Evolutionary conservation across 2,888 invertebrate genomes (phyloP), one percentile per base, ranked within the genome.

Genomic region (Archips crataeganus): DNA sequence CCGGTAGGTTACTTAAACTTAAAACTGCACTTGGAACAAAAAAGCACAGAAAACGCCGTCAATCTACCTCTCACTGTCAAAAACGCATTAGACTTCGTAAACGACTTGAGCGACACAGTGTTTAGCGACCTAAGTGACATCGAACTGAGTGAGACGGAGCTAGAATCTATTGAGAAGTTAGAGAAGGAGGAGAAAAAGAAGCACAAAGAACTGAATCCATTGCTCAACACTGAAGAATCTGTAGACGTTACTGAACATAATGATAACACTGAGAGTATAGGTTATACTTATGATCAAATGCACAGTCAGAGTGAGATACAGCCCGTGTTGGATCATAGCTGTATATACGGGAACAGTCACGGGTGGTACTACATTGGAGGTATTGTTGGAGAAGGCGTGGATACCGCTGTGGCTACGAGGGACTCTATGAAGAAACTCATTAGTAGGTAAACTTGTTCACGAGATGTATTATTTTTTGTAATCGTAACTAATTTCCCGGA

Each of bases 1-100:
- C 98, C 99, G 8, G 99, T 99, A 70, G 99, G 98, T 47, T 99
- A 98, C 90, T 95, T 99, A 74, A 98, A 98, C 90, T 96, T 99
- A 80, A 97, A 97, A 90, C 91, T 99, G 76, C 97, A 97, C 83
- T 94, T 99, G 82, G 97, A 97, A 91, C 87, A 95, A 69, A 97
- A 97, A 90, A 92, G 95, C 67, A 85, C 85, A 70, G 85, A 87
- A 57, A 86, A 90, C 81, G 86, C 88, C 76, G 83, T 85, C 32
- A 85, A 86, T 81, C 86, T 93, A 85, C 94, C 93, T 82, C 90
- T 90, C 54, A 91, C 88, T 75, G 88, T 96, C 32, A 96, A 95
- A 87, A 95, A 91, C 82, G 95, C 96, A 13, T 87, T 95, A 79
- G 96, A 96, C 85, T 96, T 95, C 84, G 89, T 96, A 78, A 95